Evolutionary conservation across 1,140 invertebrate genomes (phyloP).

Genomic region (Anadara kagoshimensis): DNA sequence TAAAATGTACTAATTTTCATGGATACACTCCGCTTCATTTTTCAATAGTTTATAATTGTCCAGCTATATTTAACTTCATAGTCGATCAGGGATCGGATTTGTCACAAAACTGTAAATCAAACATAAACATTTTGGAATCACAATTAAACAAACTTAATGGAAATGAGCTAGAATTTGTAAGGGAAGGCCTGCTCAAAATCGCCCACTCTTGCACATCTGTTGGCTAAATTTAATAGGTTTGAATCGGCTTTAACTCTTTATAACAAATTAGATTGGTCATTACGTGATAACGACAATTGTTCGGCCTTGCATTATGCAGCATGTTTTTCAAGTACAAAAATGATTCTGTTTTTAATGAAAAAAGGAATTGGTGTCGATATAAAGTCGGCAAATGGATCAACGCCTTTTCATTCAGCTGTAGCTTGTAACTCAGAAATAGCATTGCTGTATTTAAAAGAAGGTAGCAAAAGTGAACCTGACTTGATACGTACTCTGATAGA

Average conservation of each 20-base stretch:
- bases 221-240: background rate
- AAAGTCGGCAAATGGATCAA: no score
- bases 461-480: no score
- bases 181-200: background rate
- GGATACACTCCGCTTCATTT: conserved; percentile 15
- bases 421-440: no score
- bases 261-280: background rate
- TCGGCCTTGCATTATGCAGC: background rate
- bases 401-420: no score
- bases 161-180: background rate
- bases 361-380: no score
- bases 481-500: no score
- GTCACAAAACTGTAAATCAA: background rate
- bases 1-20: conserved; percentile 7
- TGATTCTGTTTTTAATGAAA: no score
- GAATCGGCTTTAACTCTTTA: background rate
- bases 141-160: background rate
- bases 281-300: background rate
- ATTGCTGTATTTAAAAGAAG: no score
- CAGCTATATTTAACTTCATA: conserved; percentile 3
- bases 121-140: background rate
- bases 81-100: background rate
- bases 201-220: background rate
- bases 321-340: background rate
- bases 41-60: background rate